Percentiles rank a stretch among this genome's conserved stretches.
phyloP scores from a whole-genome alignment of 2,113 vertebrate genomes.

The Ctenodactylus gundi region DNA sequence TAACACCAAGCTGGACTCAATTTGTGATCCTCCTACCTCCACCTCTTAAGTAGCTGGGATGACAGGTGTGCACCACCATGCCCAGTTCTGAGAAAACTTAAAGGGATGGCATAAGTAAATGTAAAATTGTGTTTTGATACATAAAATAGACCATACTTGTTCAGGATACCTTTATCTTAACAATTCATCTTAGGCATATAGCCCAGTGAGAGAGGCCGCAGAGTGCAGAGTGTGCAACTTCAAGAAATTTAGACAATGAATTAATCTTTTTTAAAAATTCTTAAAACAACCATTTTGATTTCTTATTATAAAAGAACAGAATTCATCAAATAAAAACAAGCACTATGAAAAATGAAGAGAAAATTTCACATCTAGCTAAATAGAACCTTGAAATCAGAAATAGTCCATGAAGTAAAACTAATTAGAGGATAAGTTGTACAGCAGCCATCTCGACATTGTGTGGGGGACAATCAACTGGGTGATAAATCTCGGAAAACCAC shows the following conservation, averaged over 20 bases:
- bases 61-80: not conserved
- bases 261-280: not conserved
- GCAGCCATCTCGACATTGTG: not conserved
- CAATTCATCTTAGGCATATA: not conserved
- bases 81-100: not conserved
- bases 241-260: not conserved
- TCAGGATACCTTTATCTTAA: not conserved
- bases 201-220: not conserved
- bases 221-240: not conserved
- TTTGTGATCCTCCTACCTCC: not conserved
- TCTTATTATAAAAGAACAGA: not conserved
- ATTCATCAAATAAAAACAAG: not conserved
- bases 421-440: not conserved
- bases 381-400: slow-evolving; percentile 1
- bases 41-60: not conserved
- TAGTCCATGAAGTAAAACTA: slow-evolving; percentile 23
- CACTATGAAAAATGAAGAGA: not conserved
- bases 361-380: not conserved
- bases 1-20: not conserved
- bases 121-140: not conserved
- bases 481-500: not conserved
- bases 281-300: slow-evolving; percentile 14
- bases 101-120: not conserved
- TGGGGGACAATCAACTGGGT: not conserved
- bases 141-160: not conserved